Conservation (phyloP, 2,797 vertebrate species). For the Neosilurus hyrtlii region DNA sequence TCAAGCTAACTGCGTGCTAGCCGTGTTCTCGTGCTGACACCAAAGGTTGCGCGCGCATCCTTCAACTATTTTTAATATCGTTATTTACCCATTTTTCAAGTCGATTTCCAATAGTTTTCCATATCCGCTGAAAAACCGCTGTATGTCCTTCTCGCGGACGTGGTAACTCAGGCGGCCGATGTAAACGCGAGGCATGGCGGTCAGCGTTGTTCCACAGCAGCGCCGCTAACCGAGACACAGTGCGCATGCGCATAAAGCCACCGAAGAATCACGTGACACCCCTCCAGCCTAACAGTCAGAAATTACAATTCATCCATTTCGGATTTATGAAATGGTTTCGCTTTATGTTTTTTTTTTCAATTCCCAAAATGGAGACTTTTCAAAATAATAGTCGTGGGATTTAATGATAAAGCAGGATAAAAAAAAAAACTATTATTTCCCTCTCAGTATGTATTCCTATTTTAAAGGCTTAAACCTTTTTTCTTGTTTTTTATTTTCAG, state of each 20-base stretch:
- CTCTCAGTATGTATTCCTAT: not conserved
- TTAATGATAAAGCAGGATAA: too few relatives aligned
- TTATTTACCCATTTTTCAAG: conserved; percentile 87
- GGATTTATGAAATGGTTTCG: not conserved
- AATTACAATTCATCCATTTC: conserved; percentile 23
- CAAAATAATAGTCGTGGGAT: not conserved
- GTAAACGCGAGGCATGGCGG: conserved; percentile 87
- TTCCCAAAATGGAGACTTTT: conserved; percentile 28
- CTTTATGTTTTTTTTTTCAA: not conserved
- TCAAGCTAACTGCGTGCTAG: not conserved
- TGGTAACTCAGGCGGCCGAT: conserved; percentile 90
- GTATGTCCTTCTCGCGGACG: conserved; percentile 91
- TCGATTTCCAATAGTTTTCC: conserved; percentile 91
- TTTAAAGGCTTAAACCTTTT: not conserved
- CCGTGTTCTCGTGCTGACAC: not conserved
- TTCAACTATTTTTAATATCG: not conserved
- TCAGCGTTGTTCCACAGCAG: not conserved
- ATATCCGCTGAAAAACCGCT: conserved; percentile 91
- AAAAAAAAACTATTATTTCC: too few relatives aligned
- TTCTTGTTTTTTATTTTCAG: not conserved
- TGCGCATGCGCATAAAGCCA: conserved; percentile 3
- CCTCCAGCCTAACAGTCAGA: not conserved
- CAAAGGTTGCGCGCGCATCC: not conserved
- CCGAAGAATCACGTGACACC: not conserved
- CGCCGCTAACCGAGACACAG: not conserved